phyloP scores from a whole-genome alignment of 2,113 vertebrate genomes.

The Thinocorus orbignyianus region DNA sequence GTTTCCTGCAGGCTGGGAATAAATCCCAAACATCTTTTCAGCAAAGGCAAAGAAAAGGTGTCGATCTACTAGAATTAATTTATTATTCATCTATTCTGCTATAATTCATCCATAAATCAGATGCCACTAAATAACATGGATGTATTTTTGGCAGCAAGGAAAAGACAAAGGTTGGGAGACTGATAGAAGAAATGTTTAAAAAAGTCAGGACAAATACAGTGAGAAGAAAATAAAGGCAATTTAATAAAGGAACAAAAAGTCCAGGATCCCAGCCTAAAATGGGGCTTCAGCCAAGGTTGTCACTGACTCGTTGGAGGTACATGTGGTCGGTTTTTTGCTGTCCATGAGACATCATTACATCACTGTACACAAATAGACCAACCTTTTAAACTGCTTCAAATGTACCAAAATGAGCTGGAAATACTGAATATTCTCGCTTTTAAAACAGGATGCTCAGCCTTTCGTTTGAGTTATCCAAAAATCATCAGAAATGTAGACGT shows the following conservation, averaged over 20 bases:
- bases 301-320: neutral
- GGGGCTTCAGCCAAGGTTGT: neutral
- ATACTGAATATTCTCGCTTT: conserved; percentile 20
- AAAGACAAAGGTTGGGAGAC: neutral
- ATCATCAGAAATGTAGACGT: conserved; percentile 46
- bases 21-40: neutral
- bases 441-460: conserved; percentile 5
- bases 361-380: neutral
- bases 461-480: conserved; percentile 49
- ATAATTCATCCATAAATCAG: neutral
- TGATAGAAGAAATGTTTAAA: neutral
- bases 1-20: neutral
- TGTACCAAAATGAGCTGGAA: conserved; percentile 1
- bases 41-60: neutral
- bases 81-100: neutral
- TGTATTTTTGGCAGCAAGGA: neutral
- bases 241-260: neutral
- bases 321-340: neutral
- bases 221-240: neutral
- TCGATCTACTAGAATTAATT: neutral
- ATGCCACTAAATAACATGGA: neutral
- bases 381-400: neutral
- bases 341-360: conserved; percentile 18
- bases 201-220: neutral
- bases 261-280: neutral